phyloP scores from a whole-genome alignment of 2,797 vertebrate species.

The Vireo griseus region DNA sequence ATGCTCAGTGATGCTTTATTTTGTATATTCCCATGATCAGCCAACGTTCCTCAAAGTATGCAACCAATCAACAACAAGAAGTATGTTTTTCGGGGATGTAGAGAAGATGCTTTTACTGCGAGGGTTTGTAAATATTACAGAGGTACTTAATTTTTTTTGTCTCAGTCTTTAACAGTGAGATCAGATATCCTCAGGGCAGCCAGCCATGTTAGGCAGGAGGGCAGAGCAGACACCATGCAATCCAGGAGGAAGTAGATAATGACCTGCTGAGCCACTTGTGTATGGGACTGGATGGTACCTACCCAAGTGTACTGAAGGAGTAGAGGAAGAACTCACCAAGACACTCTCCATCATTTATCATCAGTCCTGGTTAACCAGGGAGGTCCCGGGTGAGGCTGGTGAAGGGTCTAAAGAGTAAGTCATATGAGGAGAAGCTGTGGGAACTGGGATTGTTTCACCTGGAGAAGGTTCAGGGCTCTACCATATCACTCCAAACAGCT shows the following conservation, averaged over 20 bases:
- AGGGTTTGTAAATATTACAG: not conserved
- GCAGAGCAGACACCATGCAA: not conserved
- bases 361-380: not conserved
- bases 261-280: not conserved
- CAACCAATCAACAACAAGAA: not conserved
- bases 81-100: not conserved
- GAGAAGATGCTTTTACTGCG: not conserved
- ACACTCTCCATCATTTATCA: not conserved
- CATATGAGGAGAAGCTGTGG: not conserved
- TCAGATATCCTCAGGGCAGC: not conserved
- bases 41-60: not conserved
- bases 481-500: no score
- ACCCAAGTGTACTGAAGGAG: rapidly evolving
- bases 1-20: not conserved
- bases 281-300: not conserved
- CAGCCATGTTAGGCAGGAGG: not conserved
- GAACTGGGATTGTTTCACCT: not conserved
- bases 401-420: not conserved
- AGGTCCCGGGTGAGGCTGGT: not conserved
- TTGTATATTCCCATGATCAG: not conserved
- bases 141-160: not conserved
- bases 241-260: not conserved
- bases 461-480: not conserved
- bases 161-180: no score
- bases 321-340: not conserved